Percentiles rank a stretch among this genome's conserved stretches.
Evolutionary conservation across 2,113 vertebrate species (phyloP).

Genomic region (Gallinago undulata): DNA sequence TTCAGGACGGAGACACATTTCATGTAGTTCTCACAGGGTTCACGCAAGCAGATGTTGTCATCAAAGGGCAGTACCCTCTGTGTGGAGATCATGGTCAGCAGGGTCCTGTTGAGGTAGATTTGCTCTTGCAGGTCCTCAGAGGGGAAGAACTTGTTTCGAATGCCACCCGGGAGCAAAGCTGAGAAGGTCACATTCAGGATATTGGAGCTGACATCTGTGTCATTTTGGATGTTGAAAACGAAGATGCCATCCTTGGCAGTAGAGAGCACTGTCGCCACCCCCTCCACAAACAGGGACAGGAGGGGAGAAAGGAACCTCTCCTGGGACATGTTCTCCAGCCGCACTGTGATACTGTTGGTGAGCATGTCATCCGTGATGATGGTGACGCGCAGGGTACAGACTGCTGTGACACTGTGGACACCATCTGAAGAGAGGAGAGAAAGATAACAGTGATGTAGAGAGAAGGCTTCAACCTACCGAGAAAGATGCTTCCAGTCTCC

Average conservation of each 20-base stretch:
- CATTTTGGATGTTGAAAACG: slow-evolving; percentile 95
- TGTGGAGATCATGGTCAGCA: slow-evolving; percentile 86
- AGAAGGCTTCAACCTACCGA: neutral
- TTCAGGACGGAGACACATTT: slow-evolving; percentile 94
- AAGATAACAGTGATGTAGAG: neutral
- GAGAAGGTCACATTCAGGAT: slow-evolving; percentile 97
- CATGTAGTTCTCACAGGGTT: slow-evolving; percentile 99
- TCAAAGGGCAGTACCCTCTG: slow-evolving; percentile 96
- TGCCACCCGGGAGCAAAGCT: slow-evolving; percentile 85
- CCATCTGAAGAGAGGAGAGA: slow-evolving; percentile 79
- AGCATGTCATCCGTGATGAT: slow-evolving; percentile 98
- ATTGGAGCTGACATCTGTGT: slow-evolving; percentile 89
- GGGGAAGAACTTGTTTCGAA: slow-evolving; percentile 84
- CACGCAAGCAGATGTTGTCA: slow-evolving; percentile 95
- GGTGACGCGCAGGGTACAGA: slow-evolving; percentile 90
- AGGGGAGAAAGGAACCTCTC: slow-evolving; percentile 94
- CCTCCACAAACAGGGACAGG: slow-evolving; percentile 89
- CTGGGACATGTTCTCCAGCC: slow-evolving; percentile 98
- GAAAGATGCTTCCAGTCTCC: neutral
- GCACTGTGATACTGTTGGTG: slow-evolving; percentile 97
- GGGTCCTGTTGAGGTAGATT: slow-evolving; percentile 94
- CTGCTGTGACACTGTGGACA: slow-evolving; percentile 79
- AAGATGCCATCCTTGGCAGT: slow-evolving; percentile 88
- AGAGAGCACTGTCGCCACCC: slow-evolving; percentile 90
- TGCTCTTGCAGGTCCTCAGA: slow-evolving; percentile 96